Evolutionary conservation across 2,888 invertebrate genomes (phyloP).

Genomic region (Mantis religiosa): DNA sequence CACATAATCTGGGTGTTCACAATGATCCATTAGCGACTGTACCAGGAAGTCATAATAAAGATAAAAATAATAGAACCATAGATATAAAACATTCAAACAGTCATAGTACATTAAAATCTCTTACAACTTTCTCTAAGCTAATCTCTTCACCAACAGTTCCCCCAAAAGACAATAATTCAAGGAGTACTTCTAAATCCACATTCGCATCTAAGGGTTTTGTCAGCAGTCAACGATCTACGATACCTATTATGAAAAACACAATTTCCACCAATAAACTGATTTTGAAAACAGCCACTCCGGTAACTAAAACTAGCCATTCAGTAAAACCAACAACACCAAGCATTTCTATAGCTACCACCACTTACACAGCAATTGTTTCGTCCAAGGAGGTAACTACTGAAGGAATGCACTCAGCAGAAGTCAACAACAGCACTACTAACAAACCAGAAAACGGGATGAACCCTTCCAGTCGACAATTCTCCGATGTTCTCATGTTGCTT

Average conservation of each 20-base stretch:
- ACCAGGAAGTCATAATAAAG: background rate
- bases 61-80: background rate
- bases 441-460: background rate
- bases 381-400: too few species aligned
- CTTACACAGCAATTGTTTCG: too few species aligned
- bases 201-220: background rate
- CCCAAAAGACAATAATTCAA: background rate
- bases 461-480: background rate
- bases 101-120: background rate
- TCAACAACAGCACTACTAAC: background rate
- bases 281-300: too few species aligned
- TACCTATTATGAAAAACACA: background rate
- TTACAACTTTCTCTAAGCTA: background rate
- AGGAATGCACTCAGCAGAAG: background rate
- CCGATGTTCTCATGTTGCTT: background rate
- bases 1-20: background rate
- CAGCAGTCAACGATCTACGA: rapidly evolving
- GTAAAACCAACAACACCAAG: too few species aligned
- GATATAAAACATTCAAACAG: background rate
- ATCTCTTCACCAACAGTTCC: background rate
- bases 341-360: too few species aligned
- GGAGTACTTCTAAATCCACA: background rate
- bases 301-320: too few species aligned
- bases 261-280: background rate
- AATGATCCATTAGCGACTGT: background rate